Conservation (phyloP, 2,888 invertebrate species). For the Balanococcus diminutus region DNA sequence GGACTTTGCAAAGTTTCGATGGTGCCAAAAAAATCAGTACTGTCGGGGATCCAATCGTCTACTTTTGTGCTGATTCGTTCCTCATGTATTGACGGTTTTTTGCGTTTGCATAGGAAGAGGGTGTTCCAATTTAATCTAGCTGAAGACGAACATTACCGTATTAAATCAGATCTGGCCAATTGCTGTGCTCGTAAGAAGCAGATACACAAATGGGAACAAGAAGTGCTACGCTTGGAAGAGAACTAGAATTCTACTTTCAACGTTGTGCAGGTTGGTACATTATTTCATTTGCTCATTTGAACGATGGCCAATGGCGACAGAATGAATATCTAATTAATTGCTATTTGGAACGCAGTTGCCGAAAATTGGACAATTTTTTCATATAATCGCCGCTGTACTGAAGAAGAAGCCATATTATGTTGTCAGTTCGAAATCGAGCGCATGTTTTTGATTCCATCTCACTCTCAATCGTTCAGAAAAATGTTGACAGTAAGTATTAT, state of each 20-base stretch:
- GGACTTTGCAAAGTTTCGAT: no score
- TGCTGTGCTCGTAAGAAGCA: not conserved
- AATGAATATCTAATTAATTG: not conserved
- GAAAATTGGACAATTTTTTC: conserved; percentile 67
- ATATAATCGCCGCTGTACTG: conserved; percentile 64
- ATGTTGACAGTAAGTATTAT: conserved; percentile 67
- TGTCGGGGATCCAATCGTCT: no score
- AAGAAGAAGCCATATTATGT: conserved; percentile 65
- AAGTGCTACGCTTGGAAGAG: not conserved
- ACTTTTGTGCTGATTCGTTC: not conserved
- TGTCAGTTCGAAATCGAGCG: conserved; percentile 68
- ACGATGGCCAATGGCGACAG: not conserved
- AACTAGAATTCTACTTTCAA: not conserved
- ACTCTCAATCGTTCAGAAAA: conserved; percentile 64
- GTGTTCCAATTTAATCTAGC: conserved; percentile 29
- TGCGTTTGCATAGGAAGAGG: conserved; percentile 8
- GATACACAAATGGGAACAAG: conserved; percentile 12
- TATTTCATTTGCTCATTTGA: not conserved
- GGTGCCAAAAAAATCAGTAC: no score
- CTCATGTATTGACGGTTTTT: no score
- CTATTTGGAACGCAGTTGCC: conserved; percentile 63
- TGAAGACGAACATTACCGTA: not conserved
- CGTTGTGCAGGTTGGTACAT: not conserved
- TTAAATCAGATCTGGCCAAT: not conserved
- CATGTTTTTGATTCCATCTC: conserved; percentile 66